Base-by-base conservation (phyloP, 2,888 invertebrate genomes). In the Volucella zonaria region DNA sequence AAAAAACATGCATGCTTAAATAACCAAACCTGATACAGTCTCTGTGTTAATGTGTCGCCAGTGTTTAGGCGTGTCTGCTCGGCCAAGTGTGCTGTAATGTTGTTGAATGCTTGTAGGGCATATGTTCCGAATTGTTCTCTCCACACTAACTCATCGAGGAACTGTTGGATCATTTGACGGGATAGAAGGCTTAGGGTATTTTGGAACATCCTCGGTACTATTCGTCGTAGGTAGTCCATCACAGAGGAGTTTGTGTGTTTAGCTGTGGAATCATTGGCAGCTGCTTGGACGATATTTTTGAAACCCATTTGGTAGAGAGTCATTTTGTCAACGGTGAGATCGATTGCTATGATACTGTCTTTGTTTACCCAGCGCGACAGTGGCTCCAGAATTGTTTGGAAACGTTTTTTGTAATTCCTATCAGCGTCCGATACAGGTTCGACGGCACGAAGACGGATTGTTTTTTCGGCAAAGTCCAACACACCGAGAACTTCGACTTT, bases 181-280 rank as follows among this genome's bases (percentile, higher is more conserved):
- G 96, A 96, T 0, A 97, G 92, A 86, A 97, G 90, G 10, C 96
- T 96, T 8, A 97, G 91, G 0, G 97, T 97, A 87, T 96, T 97
- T 92, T 97, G 96, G 92, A 97, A 97, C 97, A 97, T 97, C 88
- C 97, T 94, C 0, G 97, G 97, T 2, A 97, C 96, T 70, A 97
- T 96, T 86, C 96, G 94, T 42, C 97, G 93, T 86, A 97, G 91
- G 89, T 97, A 97, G 89, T 97, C 96, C 97, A 97, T 97, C 8
- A 97, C 95, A 71, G 95, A 95, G 0, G 94, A 94, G 88, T 96
- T 96, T 66, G 94, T 94, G 86, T 94, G 93, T 87, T 93, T 93
- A 23, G 93, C 92, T 58, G 89, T 92, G 89, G 86, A 91, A 88
- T 89, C 92, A 3, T 89, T 90, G 81, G 89, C 90, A 43, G 89